Percentiles rank a stretch among this genome's conserved stretches.
phyloP scores from a whole-genome alignment of 2,888 invertebrate species.

The Arctia plantaginis region DNA sequence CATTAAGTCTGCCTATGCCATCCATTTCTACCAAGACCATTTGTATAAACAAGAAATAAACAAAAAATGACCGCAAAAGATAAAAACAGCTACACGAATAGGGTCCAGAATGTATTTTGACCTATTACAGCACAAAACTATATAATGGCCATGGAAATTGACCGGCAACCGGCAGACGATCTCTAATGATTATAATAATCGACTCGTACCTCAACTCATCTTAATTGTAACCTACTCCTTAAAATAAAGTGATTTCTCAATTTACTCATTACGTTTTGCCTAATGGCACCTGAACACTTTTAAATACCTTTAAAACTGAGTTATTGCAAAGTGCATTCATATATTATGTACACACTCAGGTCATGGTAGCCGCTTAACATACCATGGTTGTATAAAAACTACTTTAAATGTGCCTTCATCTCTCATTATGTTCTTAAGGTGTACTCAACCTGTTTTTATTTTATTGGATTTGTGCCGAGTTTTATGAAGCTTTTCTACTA shows the following conservation, averaged over 20 bases:
- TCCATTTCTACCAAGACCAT: too few relatives aligned
- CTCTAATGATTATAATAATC: too few relatives aligned
- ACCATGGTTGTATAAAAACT: neutral
- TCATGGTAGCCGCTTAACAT: neutral
- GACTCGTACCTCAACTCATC: too few relatives aligned
- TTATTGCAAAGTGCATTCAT: neutral
- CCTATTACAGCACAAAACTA: too few relatives aligned
- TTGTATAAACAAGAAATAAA: too few relatives aligned
- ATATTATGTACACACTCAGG: neutral
- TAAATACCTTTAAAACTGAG: neutral
- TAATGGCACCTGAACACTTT: neutral
- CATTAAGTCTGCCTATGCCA: too few relatives aligned
- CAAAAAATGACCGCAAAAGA: too few relatives aligned
- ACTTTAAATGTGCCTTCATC: neutral
- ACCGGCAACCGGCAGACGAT: too few relatives aligned
- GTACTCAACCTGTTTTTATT: conserved; percentile 14
- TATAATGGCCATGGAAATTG: too few relatives aligned
- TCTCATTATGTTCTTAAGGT: conserved; percentile 1
- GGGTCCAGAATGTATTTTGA: too few relatives aligned
- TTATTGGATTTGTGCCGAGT: conserved; percentile 8
- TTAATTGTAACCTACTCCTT: neutral
- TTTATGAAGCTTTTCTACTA: neutral
- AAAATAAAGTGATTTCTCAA: neutral
- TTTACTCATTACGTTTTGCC: neutral
- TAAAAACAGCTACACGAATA: too few relatives aligned